Conservation (phyloP, 2,113 vertebrate species). For the Mobula birostris region DNA sequence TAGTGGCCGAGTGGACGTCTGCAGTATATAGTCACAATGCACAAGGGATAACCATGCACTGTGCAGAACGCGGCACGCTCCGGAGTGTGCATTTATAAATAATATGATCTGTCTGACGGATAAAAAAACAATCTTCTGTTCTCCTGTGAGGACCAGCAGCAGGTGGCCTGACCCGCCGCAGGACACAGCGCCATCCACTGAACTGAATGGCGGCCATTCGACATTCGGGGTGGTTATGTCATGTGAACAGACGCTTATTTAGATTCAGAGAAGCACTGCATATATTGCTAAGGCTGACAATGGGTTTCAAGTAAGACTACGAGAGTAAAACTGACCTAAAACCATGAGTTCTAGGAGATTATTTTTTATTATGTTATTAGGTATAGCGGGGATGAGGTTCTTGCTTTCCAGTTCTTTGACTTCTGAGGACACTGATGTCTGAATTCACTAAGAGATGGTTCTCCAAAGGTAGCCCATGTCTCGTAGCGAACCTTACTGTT, state of each 20-base stretch:
- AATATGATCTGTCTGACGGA: background rate
- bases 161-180: background rate
- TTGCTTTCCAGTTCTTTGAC: too few species aligned
- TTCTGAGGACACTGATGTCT: too few species aligned
- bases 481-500: too few species aligned
- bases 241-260: background rate
- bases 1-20: background rate
- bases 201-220: background rate
- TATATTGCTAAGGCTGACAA: background rate
- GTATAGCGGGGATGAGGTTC: too few species aligned
- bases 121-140: too few species aligned
- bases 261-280: background rate
- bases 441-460: too few species aligned
- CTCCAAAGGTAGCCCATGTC: too few species aligned
- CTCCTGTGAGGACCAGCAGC: background rate
- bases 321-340: too few species aligned
- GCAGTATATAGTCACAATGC: background rate
- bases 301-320: background rate
- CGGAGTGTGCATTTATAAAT: background rate
- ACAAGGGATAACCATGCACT: background rate
- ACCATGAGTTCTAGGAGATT: too few species aligned
- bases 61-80: background rate
- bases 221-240: background rate
- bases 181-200: conserved; percentile 21
- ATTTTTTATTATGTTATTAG: too few species aligned